These are phyloP conservation scores for Muschampia plurimacula DNA, from an alignment of 2,888 invertebrate species.

Conservation along the genomic window DNA sequence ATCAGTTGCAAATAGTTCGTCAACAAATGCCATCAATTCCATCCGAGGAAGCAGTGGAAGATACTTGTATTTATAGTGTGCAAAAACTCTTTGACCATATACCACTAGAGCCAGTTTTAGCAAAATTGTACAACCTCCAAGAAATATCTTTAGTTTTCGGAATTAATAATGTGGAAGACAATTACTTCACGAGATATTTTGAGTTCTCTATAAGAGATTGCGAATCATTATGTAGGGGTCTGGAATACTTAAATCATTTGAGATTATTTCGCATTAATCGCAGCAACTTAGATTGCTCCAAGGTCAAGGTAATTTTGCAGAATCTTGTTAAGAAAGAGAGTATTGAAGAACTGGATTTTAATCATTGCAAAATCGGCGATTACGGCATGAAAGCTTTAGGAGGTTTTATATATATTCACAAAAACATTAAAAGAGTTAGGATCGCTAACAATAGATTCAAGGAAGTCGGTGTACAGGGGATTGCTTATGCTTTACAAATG, in stretches of 20 bases:
- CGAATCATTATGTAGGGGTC: slow-evolving; percentile 82
- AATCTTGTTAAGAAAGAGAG: slow-evolving; percentile 77
- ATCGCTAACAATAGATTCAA: slow-evolving; percentile 86
- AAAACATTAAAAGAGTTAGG: slow-evolving; percentile 75
- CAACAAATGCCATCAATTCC: slow-evolving; percentile 75
- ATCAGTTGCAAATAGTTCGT: slow-evolving; percentile 82
- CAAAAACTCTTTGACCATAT: slow-evolving; percentile 83
- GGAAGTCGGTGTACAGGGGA: slow-evolving; percentile 80
- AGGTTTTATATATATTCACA: slow-evolving; percentile 80
- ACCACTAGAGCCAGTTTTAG: slow-evolving; percentile 83
- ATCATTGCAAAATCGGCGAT: slow-evolving; percentile 87
- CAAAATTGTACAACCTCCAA: slow-evolving; percentile 78
- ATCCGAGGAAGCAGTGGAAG: slow-evolving; percentile 61
- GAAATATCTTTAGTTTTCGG: slow-evolving; percentile 79
- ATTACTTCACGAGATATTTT: slow-evolving; percentile 86
- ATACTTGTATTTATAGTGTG: slow-evolving; percentile 71
- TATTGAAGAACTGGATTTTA: slow-evolving; percentile 87
- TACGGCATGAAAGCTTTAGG: slow-evolving; percentile 87
- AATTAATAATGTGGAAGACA: slow-evolving; percentile 77
- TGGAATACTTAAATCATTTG: slow-evolving; percentile 75
- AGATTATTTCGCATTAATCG: slow-evolving; percentile 85
- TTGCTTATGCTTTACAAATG: slow-evolving; percentile 82
- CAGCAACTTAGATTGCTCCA: slow-evolving; percentile 86
- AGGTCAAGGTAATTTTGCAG: slow-evolving; percentile 85
- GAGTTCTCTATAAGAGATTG: slow-evolving; percentile 87